A percentile compares a stretch with the other conserved stretches of the same genome.
phyloP scores from a whole-genome alignment of 2,888 invertebrate species.

The Alsophila aescularia region DNA sequence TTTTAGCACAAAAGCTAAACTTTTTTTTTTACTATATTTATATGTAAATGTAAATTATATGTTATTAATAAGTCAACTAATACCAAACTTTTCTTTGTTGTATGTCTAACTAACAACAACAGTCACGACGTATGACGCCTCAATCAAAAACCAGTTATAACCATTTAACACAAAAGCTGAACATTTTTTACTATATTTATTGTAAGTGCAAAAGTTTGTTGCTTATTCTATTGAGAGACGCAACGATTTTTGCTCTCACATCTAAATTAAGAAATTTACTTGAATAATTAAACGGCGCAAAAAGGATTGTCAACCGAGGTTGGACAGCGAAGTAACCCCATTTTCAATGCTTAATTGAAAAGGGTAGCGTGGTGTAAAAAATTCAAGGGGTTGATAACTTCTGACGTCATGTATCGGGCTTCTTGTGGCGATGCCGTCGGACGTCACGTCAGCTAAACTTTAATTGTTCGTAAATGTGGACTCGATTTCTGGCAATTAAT shows the following conservation, averaged over 20 bases:
- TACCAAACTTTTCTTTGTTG: too few relatives aligned
- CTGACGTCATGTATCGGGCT: constrained; percentile 52
- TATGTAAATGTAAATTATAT: too few relatives aligned
- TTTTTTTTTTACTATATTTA: too few relatives aligned
- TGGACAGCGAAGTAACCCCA: constrained; percentile 78
- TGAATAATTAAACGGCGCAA: constrained; percentile 80
- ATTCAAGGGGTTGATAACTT: constrained; percentile 75
- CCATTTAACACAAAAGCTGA: background rate
- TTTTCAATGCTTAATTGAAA: constrained; percentile 82
- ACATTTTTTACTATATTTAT: too few relatives aligned
- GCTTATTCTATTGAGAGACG: constrained; percentile 40
- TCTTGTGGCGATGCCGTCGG: constrained; percentile 14
- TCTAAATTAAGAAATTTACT: constrained; percentile 81
- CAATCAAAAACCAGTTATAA: too few relatives aligned
- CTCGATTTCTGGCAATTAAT: too few relatives aligned
- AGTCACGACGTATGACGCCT: too few relatives aligned
- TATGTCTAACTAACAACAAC: too few relatives aligned
- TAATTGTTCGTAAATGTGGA: background rate
- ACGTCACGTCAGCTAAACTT: background rate
- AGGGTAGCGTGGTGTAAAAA: constrained; percentile 77
- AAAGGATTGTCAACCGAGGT: constrained; percentile 81
- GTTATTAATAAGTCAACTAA: too few relatives aligned
- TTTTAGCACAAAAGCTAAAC: too few relatives aligned
- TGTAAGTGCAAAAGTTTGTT: constrained; percentile 6
- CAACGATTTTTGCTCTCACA: constrained; percentile 63